A percentile compares a stretch with the other conserved stretches of the same genome.
phyloP scores from a whole-genome alignment of 1,140 invertebrate species.

The Coboldia fuscipes region DNA sequence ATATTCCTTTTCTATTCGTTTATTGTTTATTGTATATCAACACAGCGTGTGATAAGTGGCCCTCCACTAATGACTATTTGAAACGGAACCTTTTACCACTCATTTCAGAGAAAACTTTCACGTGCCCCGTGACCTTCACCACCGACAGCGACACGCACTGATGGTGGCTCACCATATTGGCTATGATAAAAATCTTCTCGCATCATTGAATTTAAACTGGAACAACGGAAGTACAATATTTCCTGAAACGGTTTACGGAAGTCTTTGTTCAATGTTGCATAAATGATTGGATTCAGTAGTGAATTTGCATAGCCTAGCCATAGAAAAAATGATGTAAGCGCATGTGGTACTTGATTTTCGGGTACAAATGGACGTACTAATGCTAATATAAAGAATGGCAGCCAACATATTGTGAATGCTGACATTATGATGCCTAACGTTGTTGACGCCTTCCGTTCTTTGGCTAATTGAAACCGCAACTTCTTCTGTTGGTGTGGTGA shows the following conservation, averaged over 20 bases:
- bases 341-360: conserved; percentile 42
- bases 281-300: conserved; percentile 81
- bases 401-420: conserved; percentile 89
- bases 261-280: conserved; percentile 77
- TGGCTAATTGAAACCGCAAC: conserved; percentile 56
- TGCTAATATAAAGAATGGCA: conserved; percentile 90
- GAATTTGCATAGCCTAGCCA: conserved; percentile 92
- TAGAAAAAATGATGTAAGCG: conserved; percentile 50
- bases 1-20: too few species aligned
- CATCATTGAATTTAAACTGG: conserved; percentile 76
- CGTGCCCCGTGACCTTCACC: conserved; percentile 18
- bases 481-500: conserved; percentile 43
- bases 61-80: too few species aligned
- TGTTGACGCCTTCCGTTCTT: conserved; percentile 84
- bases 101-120: conserved; percentile 20
- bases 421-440: conserved; percentile 96
- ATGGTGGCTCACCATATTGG: conserved; percentile 60
- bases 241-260: conserved; percentile 84
- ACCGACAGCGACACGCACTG: conserved; percentile 20
- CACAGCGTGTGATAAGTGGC: too few species aligned
- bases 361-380: conserved; percentile 59
- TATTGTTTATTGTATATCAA: too few species aligned
- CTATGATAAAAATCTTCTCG: conserved; percentile 80
- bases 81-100: conserved; percentile 3
- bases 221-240: conserved; percentile 71